Percentiles rank a stretch among this genome's conserved stretches.
Conservation (phyloP, 2,113 vertebrate genomes). For the Entelurus aequoreus region DNA sequence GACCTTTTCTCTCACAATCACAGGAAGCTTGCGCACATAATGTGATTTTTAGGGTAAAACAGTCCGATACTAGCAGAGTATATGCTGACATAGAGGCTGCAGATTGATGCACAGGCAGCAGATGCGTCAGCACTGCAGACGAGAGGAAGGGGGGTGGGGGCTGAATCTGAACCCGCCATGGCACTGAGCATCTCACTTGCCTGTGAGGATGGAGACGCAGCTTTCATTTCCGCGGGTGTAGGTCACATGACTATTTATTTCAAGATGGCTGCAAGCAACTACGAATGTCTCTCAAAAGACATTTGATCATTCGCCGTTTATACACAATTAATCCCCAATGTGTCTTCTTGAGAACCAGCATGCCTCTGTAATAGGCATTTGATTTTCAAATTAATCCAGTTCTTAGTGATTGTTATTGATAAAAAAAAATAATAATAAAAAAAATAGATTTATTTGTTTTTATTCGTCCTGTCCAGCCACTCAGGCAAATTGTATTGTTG, state of each 20-base stretch:
- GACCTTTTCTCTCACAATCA: conserved; percentile 56
- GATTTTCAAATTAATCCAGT: too few relatives aligned
- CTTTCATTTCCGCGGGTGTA: conserved; percentile 44
- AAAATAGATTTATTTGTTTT: too few relatives aligned
- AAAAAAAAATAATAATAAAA: too few relatives aligned
- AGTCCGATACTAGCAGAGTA: conserved; percentile 59
- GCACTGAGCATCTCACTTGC: conserved; percentile 43
- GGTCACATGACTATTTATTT: conserved; percentile 20
- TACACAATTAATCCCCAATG: background rate
- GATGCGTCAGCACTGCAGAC: conserved; percentile 85
- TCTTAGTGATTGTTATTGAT: too few relatives aligned
- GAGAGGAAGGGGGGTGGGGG: conserved; percentile 70
- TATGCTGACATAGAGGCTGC: conserved; percentile 80
- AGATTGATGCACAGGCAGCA: conserved; percentile 86
- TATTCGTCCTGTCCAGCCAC: too few relatives aligned
- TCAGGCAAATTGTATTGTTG: too few relatives aligned
- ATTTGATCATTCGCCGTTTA: conserved; percentile 2
- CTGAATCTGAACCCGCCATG: conserved; percentile 45
- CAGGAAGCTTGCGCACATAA: conserved; percentile 12
- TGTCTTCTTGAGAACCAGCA: background rate
- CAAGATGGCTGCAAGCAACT: background rate
- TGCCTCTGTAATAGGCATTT: background rate
- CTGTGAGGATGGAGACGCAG: conserved; percentile 47
- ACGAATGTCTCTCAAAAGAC: conserved; percentile 7
- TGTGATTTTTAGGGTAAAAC: conserved; percentile 49